Evolutionary conservation across 1,140 invertebrate species (phyloP).

Genomic region (Cephus cinctus): DNA sequence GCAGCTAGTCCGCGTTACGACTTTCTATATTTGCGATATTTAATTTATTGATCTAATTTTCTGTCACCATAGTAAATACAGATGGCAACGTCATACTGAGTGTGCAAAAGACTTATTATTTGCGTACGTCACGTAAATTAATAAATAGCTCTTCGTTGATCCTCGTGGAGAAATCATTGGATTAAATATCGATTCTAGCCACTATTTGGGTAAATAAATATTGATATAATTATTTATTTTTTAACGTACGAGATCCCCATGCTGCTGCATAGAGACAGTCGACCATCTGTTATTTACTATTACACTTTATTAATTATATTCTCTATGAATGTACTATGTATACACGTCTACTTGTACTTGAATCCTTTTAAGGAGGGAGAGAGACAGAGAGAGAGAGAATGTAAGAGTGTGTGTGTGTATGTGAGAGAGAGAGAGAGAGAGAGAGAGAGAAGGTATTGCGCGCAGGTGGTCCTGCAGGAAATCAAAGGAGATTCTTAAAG

Average conservation of each 20-base stretch:
- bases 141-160: too few relatives aligned
- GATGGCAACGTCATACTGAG: slow-evolving; percentile 23
- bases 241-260: neutral
- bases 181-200: neutral
- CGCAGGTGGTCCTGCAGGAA: too few relatives aligned
- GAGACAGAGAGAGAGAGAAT: too few relatives aligned
- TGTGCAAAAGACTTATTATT: too few relatives aligned
- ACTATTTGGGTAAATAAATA: slow-evolving; percentile 21
- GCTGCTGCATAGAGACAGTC: slow-evolving; percentile 1
- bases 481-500: too few relatives aligned
- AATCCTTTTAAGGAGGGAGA: too few relatives aligned
- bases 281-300: slow-evolving; percentile 12
- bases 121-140: too few relatives aligned
- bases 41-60: slow-evolving; percentile 27
- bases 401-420: too few relatives aligned
- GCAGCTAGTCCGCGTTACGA: slow-evolving; percentile 14
- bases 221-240: slow-evolving; percentile 20
- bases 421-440: too few relatives aligned
- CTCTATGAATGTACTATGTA: slow-evolving; percentile 12
- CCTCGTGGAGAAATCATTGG: too few relatives aligned
- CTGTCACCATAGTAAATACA: slow-evolving; percentile 30
- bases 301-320: slow-evolving; percentile 10
- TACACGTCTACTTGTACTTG: slow-evolving; percentile 8
- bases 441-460: too few relatives aligned
- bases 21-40: slow-evolving; percentile 19